Evolutionary conservation across 1,140 invertebrate species (phyloP).

Genomic region (Andrena cerasifolii): DNA sequence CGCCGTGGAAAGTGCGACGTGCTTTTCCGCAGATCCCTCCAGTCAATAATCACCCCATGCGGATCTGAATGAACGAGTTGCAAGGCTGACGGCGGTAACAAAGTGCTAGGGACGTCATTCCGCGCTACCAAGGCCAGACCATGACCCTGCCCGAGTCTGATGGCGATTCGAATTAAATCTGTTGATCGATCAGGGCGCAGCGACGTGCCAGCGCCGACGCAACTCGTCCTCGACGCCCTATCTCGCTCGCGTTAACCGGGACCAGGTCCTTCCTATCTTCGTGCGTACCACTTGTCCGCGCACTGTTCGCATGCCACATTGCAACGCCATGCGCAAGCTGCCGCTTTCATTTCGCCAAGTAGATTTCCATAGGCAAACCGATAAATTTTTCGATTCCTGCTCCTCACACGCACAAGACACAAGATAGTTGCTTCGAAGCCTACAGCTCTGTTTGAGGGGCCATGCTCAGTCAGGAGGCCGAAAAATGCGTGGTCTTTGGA

Average conservation of each 20-base stretch:
- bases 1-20: too few species aligned
- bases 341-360: neutral
- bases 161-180: slow-evolving; percentile 59
- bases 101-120: slow-evolving; percentile 55
- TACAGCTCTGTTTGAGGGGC: too few species aligned
- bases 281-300: slow-evolving; percentile 45
- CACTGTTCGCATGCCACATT: slow-evolving; percentile 6
- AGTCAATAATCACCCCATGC: too few species aligned
- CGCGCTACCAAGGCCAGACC: slow-evolving; percentile 55
- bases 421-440: too few species aligned
- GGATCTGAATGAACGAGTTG: too few species aligned
- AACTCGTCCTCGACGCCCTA: slow-evolving; percentile 24
- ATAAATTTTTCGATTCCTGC: too few species aligned
- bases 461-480: too few species aligned
- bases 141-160: slow-evolving; percentile 54
- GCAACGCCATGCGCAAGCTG: slow-evolving; percentile 20
- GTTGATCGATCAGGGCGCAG: slow-evolving; percentile 57
- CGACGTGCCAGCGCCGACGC: slow-evolving; percentile 58
- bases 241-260: slow-evolving; percentile 16
- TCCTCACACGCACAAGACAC: too few species aligned
- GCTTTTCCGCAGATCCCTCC: too few species aligned
- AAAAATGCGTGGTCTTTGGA: too few species aligned
- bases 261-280: slow-evolving; percentile 36
- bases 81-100: too few species aligned
- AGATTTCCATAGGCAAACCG: neutral